Percentiles rank a stretch among this genome's conserved stretches.
Conservation (phyloP, 2,888 invertebrate species). For the Drosophila monieri region DNA sequence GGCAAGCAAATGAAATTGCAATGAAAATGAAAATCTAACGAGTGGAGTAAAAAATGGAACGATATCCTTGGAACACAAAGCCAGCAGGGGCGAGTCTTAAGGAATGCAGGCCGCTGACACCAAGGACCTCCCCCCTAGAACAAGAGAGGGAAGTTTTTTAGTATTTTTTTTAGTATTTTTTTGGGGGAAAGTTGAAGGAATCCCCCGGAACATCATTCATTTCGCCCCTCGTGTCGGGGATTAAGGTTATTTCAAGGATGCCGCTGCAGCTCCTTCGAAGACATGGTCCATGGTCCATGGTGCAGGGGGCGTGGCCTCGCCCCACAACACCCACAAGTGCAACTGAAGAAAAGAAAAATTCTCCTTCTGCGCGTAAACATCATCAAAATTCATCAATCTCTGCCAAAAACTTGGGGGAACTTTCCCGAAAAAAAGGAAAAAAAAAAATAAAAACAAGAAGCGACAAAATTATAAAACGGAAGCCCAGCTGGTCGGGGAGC, state of each 20-base stretch:
- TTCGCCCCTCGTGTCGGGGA: slow-evolving; percentile 80
- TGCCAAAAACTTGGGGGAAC: slow-evolving; percentile 81
- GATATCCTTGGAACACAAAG: slow-evolving; percentile 75
- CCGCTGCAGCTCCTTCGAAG: slow-evolving; percentile 32
- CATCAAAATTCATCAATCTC: slow-evolving; percentile 83
- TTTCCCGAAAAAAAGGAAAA: slow-evolving; percentile 31
- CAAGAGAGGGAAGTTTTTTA: not conserved
- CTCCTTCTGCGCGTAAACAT: slow-evolving; percentile 79
- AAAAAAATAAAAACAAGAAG: not conserved
- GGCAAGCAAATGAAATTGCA: slow-evolving; percentile 78
- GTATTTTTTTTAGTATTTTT: too few species aligned
- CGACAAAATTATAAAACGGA: not conserved
- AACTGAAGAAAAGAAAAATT: slow-evolving; percentile 57
- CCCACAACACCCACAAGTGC: slow-evolving; percentile 39
- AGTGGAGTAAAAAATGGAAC: slow-evolving; percentile 74
- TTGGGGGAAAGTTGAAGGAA: not conserved
- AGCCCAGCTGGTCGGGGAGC: not conserved
- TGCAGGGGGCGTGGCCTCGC: not conserved
- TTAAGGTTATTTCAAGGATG: slow-evolving; percentile 83
- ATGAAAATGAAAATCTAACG: slow-evolving; percentile 76
- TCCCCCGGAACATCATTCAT: slow-evolving; percentile 79
- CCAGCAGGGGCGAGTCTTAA: slow-evolving; percentile 15
- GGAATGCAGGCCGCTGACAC: slow-evolving; percentile 53
- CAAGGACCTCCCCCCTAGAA: slow-evolving; percentile 5
- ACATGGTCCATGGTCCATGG: too few species aligned